Evolutionary conservation across 2,797 vertebrate species (phyloP).

Genomic region (Clarias fuscus): DNA sequence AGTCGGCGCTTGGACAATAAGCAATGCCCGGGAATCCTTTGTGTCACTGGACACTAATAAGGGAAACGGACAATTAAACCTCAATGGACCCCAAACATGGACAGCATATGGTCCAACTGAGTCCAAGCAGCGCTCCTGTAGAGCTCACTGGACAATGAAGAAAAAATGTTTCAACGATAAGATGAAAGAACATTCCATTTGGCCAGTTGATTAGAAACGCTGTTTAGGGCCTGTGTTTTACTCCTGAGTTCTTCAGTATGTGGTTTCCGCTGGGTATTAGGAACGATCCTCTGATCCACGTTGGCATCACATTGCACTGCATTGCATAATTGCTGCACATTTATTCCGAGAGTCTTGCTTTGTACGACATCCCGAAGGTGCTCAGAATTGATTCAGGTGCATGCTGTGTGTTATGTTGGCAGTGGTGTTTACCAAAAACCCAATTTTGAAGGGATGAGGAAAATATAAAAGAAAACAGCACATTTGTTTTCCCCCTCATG

Average conservation of each 20-base stretch:
- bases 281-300: too few relatives aligned
- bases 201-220: neutral
- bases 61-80: constrained; percentile 2
- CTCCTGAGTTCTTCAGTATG: neutral
- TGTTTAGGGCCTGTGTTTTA: neutral
- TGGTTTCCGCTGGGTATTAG: neutral
- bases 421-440: neutral
- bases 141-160: neutral
- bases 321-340: neutral
- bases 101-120: constrained; percentile 23
- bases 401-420: neutral
- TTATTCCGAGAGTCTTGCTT: neutral
- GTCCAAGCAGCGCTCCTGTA: too few relatives aligned
- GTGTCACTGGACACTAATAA: neutral
- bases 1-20: neutral
- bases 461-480: neutral
- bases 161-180: neutral
- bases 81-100: neutral
- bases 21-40: neutral
- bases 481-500: neutral
- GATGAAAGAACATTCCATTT: neutral
- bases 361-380: neutral
- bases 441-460: neutral
- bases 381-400: neutral
- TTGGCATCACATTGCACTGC: neutral